Percentiles rank a stretch among this genome's conserved stretches.
Evolutionary conservation across 2,888 invertebrate genomes (phyloP).

Genomic region (Eutolmus rufibarbis): DNA sequence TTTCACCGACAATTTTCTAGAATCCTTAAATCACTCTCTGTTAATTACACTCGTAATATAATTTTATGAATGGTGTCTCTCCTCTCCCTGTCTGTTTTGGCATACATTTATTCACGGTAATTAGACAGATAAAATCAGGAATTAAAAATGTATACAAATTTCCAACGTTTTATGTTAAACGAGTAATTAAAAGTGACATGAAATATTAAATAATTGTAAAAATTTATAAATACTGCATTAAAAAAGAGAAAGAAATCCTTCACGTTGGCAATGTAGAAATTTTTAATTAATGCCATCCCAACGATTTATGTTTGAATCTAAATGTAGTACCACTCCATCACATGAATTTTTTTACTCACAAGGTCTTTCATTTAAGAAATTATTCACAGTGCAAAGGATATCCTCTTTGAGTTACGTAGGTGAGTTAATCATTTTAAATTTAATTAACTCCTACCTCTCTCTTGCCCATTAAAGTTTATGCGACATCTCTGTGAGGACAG

Average conservation of each 20-base stretch:
- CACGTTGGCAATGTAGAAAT: neutral
- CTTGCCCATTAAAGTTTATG: neutral
- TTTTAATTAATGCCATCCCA: neutral
- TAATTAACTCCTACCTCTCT: neutral
- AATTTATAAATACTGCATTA: neutral
- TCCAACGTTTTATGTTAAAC: neutral
- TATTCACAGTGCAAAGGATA: neutral
- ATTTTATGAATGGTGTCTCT: too few species aligned
- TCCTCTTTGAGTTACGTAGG: neutral
- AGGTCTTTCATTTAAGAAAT: neutral
- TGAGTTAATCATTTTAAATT: neutral
- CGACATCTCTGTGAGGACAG: neutral
- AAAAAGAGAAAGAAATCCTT: neutral
- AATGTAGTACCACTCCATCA: neutral
- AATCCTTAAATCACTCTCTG: too few species aligned
- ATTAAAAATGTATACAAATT: neutral
- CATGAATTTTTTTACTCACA: neutral
- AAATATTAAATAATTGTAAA: neutral
- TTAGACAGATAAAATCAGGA: too few species aligned
- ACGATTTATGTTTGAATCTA: neutral
- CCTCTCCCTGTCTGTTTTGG: too few species aligned
- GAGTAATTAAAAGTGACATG: neutral
- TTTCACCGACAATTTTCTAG: too few species aligned
- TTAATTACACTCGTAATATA: too few species aligned
- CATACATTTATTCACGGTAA: too few species aligned